phyloP scores from a whole-genome alignment of 2,888 invertebrate genomes.

The Apodemia zela region DNA sequence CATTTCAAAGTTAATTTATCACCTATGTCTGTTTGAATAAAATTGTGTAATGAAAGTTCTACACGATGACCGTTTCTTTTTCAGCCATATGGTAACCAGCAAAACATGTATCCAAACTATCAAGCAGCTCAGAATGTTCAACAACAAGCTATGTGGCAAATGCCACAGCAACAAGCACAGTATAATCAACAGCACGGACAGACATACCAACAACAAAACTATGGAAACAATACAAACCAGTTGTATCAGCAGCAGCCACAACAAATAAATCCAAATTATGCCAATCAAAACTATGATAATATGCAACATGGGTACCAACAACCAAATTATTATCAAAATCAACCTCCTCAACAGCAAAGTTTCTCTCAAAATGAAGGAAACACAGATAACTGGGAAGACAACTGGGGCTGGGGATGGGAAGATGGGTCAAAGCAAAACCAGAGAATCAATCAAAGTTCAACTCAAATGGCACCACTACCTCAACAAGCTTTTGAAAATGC shows the following conservation, averaged over 20 bases:
- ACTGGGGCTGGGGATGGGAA: slow-evolving; percentile 83
- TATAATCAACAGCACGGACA: slow-evolving; percentile 70
- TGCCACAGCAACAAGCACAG: slow-evolving; percentile 45
- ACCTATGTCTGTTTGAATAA: no score
- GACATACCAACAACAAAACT: slow-evolving; percentile 55
- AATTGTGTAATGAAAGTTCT: no score
- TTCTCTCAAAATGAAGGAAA: slow-evolving; percentile 46
- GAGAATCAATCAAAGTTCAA: slow-evolving; percentile 40
- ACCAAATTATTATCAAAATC: slow-evolving; percentile 54
- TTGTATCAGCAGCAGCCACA: slow-evolving; percentile 46
- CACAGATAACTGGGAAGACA: slow-evolving; percentile 64
- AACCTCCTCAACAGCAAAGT: slow-evolving; percentile 45
- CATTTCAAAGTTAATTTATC: no score
- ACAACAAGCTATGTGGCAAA: slow-evolving; percentile 61
- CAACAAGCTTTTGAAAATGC: slow-evolving; percentile 55
- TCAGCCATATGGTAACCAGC: slow-evolving; percentile 62
- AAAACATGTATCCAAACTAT: slow-evolving; percentile 57
- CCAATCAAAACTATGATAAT: slow-evolving; percentile 46
- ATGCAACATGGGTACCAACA: slow-evolving; percentile 52
- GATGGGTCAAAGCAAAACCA: slow-evolving; percentile 68
- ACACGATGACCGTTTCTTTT: slow-evolving; percentile 32
- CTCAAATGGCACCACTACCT: slow-evolving; percentile 34
- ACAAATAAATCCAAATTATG: slow-evolving; percentile 58
- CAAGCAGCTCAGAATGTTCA: slow-evolving; percentile 40
- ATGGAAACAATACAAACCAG: slow-evolving; percentile 55